Evolutionary conservation across 2,113 vertebrate species (phyloP), one percentile per base, ranked within the genome.

Genomic region (Eleginops maclovinus): DNA sequence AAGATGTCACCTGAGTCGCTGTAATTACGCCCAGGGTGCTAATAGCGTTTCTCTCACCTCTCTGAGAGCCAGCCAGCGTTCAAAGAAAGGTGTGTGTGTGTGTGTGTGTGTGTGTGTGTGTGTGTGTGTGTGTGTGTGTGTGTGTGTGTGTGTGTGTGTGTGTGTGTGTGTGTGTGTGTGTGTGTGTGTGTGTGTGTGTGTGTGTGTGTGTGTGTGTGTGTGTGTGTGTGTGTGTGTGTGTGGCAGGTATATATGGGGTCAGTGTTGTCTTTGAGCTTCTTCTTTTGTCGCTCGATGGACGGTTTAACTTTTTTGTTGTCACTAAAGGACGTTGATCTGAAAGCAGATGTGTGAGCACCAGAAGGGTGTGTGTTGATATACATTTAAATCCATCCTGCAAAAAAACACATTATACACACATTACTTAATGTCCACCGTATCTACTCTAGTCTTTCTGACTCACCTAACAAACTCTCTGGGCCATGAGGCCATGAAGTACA

Each of bases 21-120:
- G 91, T 92, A 89, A 92, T 92, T 92, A 92, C 47, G 88, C 75
- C 77, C 82, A 77, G 68, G 84, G 89, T 92, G 90, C 84, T 85
- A 90, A 92, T 88, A 92, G 86, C 73, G 3, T 87, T 90, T 86
- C 86, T 88, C 87, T 90, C 91, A 87, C 89, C 85, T 92, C 88
- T 82, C 66, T 83, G 71, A 77, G 84, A 84, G 47, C 43, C 75
- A 63, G 71, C 80, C 82, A 76, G 77, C 46, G 3, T 86, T 82
- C 86, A 86, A 56, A 72, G 71, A 73, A 69, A 78, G 54, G 74
- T 79, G 72, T 87, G 63, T 84, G 77, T 69, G 62, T 49, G 49
- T 66, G 60, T 72, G 70, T 68, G 64, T 71, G 73, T 67, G 77
- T 66, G 63, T 59, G 66, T 51, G 65, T 69, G 66, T 64, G 64